A percentile compares a stretch with the other conserved stretches of the same genome.
These are phyloP conservation scores for Agriotes lineatus DNA, from an alignment of 2,888 invertebrate genomes.

Conservation along the genomic window DNA sequence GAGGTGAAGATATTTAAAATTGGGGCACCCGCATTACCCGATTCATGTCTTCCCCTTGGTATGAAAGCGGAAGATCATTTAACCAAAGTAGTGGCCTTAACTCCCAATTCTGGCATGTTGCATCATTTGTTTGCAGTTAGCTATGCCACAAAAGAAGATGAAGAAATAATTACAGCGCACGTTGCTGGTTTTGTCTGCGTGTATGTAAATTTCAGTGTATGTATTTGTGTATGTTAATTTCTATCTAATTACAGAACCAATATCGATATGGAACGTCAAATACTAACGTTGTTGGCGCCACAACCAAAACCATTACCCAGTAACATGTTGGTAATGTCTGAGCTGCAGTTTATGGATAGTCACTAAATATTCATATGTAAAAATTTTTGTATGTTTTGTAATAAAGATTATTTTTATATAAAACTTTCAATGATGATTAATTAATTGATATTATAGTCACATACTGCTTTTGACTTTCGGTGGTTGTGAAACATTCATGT, in stretches of 20 bases:
- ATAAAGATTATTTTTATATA: no score
- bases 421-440: no score
- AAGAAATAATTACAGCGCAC: slow-evolving; percentile 89
- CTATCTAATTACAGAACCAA: slow-evolving; percentile 87
- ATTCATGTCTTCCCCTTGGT: slow-evolving; percentile 96
- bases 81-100: slow-evolving; percentile 87
- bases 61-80: slow-evolving; percentile 94
- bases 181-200: slow-evolving; percentile 93
- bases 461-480: no score
- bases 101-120: slow-evolving; percentile 80
- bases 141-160: slow-evolving; percentile 84
- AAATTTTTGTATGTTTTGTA: no score
- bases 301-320: slow-evolving; percentile 94
- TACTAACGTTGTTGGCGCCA: slow-evolving; percentile 90
- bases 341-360: slow-evolving; percentile 95
- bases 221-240: slow-evolving; percentile 8
- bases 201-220: slow-evolving; percentile 71
- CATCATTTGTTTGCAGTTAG: slow-evolving; percentile 93
- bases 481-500: no score
- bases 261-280: slow-evolving; percentile 89
- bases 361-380: no score
- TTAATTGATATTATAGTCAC: no score
- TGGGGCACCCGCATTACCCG: slow-evolving; percentile 92
- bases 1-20: slow-evolving; percentile 95
- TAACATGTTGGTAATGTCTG: slow-evolving; percentile 87